Evolutionary conservation across 2,888 invertebrate genomes (phyloP), one percentile per base, ranked within the genome.

Genomic region (Actias luna): DNA sequence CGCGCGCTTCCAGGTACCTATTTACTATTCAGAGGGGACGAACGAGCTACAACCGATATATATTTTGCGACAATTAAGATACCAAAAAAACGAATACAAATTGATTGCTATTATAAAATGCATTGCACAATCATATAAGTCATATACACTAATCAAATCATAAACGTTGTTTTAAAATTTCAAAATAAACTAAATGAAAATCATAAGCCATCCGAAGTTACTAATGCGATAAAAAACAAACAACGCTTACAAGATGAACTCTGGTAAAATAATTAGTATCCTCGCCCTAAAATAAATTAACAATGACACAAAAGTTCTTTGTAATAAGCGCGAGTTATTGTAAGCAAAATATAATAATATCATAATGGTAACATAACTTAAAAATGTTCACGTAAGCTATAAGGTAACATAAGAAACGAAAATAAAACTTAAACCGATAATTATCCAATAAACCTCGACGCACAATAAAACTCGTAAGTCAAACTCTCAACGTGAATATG

Each of bases 31-130:
- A 87, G 84, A 87, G 84, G 88, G 88, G 89, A 88, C 84, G 85
- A 84, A 81, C 85, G 81, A 86, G 80, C 84, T 82, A 84, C 84
- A 80, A 78, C 84, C 88, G 83, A 89, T 88, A 89, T 88, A 89
- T 86, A 89, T 89, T 89, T 88, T 82, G 89, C 85, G 87, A 89
- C 89, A 88, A 88, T 89, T 91, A 91, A 89, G 84, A 89, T 87
- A 86, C 87, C 82, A 83, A 85, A 88, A 83, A 86, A 84, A 80
- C 76, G 84, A 83, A 83, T 80, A 75, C 70, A 81, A 65, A 78
- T 77, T 76, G 79, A 78, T 77, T 77, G 75, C 77, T 72, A 73
- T 70, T 68, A 75, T 64, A 73, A 75, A 70, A 70, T 69, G n/a
- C 73, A 78, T 81, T 80, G 79, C 81, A 79, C 80, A 77, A 77